A percentile compares a stretch with the other conserved stretches of the same genome.
phyloP scores from a whole-genome alignment of 2,888 invertebrate species.

The Coleophora deauratella region DNA sequence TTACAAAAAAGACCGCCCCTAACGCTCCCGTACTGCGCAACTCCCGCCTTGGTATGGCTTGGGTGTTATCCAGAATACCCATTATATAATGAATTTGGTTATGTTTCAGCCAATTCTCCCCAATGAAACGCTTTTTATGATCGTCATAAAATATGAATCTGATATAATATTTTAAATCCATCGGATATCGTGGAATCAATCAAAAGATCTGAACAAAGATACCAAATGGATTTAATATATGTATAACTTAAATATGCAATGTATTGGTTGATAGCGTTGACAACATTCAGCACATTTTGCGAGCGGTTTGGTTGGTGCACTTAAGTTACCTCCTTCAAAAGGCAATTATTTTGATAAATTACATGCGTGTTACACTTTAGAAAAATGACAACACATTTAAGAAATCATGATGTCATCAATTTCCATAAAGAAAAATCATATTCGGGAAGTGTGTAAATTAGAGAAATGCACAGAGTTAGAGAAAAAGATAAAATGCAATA shows the following conservation, averaged over 20 bases:
- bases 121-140: neutral
- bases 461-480: no score
- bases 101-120: neutral
- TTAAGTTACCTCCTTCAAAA: slow-evolving; percentile 1
- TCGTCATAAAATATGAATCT: neutral
- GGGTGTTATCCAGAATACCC: neutral
- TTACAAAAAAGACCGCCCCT: no score
- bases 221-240: slow-evolving; percentile 27
- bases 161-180: slow-evolving; percentile 24
- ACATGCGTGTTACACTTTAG: neutral
- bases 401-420: no score
- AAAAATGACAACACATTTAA: no score
- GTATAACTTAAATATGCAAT: neutral
- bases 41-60: no score
- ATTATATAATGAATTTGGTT: neutral
- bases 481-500: no score
- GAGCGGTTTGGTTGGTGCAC: slow-evolving; percentile 18
- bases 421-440: no score
- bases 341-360: neutral
- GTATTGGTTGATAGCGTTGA: neutral
- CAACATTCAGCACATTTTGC: slow-evolving; percentile 30
- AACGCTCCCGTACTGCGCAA: no score
- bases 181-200: no score
- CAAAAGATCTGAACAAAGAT: no score
- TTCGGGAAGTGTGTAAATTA: no score